phyloP scores from a whole-genome alignment of 2,113 vertebrate genomes.

The Sinocyclocheilus grahami region DNA sequence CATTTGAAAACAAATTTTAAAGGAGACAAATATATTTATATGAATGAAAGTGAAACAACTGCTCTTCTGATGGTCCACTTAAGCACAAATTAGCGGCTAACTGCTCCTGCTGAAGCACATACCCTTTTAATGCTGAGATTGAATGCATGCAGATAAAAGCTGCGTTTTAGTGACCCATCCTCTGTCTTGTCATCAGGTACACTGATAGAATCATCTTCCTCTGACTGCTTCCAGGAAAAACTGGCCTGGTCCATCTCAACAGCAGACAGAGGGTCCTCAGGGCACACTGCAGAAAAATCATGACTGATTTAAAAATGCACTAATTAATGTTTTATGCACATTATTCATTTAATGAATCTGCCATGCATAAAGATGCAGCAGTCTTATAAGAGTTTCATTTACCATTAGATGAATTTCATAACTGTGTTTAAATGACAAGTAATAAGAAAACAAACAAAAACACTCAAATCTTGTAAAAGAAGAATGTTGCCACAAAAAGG shows the following conservation, averaged over 20 bases:
- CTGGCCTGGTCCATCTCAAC: slow-evolving; percentile 79
- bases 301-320: not conserved
- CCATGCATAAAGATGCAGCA: not conserved
- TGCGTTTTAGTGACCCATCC: slow-evolving; percentile 41
- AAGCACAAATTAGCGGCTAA: not conserved
- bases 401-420: not conserved
- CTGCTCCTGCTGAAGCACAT: not conserved
- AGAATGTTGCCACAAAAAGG: too few relatives aligned
- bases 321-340: not conserved
- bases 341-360: not conserved
- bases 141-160: slow-evolving; percentile 77
- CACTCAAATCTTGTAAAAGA: too few relatives aligned
- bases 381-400: not conserved
- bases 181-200: slow-evolving; percentile 4
- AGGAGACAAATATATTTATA: not conserved
- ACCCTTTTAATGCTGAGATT: slow-evolving; percentile 84
- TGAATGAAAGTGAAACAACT: not conserved
- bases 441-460: not conserved
- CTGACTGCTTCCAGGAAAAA: slow-evolving; percentile 82
- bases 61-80: not conserved
- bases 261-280: slow-evolving; percentile 67
- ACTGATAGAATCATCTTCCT: slow-evolving; percentile 9
- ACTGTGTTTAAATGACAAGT: not conserved
- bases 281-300: slow-evolving; percentile 60
- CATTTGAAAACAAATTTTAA: not conserved